Percentiles rank a stretch among this genome's conserved stretches.
phyloP scores from a whole-genome alignment of 2,888 invertebrate genomes.

The Pteria penguin region DNA sequence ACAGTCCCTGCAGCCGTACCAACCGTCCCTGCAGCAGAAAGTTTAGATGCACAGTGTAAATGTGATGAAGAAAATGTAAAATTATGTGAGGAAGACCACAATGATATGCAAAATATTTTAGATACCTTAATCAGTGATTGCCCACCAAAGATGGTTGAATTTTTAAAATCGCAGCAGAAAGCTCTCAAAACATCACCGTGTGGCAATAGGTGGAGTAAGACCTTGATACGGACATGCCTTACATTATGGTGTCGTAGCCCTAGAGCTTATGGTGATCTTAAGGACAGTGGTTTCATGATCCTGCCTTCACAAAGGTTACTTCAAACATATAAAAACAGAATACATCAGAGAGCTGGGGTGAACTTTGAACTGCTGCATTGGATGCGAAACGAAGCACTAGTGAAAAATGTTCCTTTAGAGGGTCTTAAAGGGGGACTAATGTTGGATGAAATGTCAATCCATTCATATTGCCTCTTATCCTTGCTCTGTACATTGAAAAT shows the following conservation, averaged over 20 bases:
- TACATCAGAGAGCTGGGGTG: slow-evolving; percentile 21
- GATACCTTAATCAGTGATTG: not conserved
- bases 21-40: not conserved
- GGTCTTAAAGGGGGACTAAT: slow-evolving; percentile 21
- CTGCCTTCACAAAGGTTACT: slow-evolving; percentile 18
- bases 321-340: slow-evolving; percentile 20
- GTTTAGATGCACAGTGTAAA: not conserved
- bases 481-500: too few relatives aligned
- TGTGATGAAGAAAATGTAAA: not conserved
- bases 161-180: slow-evolving; percentile 12
- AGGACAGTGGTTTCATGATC: slow-evolving; percentile 22
- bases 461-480: too few relatives aligned
- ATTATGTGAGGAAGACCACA: slow-evolving; percentile 3
- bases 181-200: not conserved
- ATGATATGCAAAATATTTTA: slow-evolving; percentile 1
- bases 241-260: slow-evolving; percentile 23
- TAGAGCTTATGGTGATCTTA: slow-evolving; percentile 13
- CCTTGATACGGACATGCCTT: slow-evolving; percentile 14
- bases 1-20: too few relatives aligned
- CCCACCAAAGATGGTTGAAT: slow-evolving; percentile 16
- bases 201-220: slow-evolving; percentile 9
- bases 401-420: slow-evolving; percentile 4
- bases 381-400: slow-evolving; percentile 29
- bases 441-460: slow-evolving; percentile 37
- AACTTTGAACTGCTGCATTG: slow-evolving; percentile 31